Conservation (phyloP, 2,797 vertebrate genomes). For the Clamator glandarius region DNA sequence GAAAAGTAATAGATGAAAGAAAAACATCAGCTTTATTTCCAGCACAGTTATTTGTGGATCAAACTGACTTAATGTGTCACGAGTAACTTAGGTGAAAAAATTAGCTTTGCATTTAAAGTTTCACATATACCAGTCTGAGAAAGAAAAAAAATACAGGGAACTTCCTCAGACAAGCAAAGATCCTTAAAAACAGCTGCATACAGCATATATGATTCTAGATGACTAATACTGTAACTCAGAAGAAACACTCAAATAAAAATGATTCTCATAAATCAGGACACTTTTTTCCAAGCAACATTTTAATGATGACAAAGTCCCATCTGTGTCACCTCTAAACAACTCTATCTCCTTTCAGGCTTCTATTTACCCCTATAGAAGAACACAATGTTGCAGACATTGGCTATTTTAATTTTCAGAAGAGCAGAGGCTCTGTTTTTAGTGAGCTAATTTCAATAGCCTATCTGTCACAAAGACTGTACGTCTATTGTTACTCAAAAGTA, state of each 20-base stretch:
- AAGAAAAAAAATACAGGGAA: conserved; percentile 11
- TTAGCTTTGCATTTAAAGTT: conserved; percentile 10
- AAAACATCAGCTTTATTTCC: conserved; percentile 4
- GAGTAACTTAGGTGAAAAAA: conserved; percentile 15
- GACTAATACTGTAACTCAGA: conserved; percentile 38
- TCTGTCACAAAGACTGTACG: conserved; percentile 3
- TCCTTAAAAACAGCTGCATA: conserved; percentile 44
- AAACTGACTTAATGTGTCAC: neutral
- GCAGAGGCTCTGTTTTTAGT: conserved; percentile 17
- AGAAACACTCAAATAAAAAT: conserved; percentile 34
- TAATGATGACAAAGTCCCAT: conserved; percentile 30
- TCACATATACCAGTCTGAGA: neutral
- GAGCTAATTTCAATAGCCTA: conserved; percentile 35
- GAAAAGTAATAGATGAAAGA: neutral
- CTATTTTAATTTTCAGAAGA: conserved; percentile 50
- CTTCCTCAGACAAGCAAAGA: conserved; percentile 33
- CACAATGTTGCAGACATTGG: neutral
- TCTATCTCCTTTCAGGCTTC: neutral
- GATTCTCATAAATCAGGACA: conserved; percentile 10
- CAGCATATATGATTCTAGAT: conserved; percentile 34
- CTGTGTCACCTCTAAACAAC: conserved; percentile 51
- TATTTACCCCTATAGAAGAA: conserved; percentile 49
- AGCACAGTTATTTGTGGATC: conserved; percentile 10
- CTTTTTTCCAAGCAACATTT: conserved; percentile 18
- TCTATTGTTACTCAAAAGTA: conserved; percentile 27